Evolutionary conservation across 1,140 invertebrate genomes (phyloP).

Genomic region (Rhyacophila brunnea): DNA sequence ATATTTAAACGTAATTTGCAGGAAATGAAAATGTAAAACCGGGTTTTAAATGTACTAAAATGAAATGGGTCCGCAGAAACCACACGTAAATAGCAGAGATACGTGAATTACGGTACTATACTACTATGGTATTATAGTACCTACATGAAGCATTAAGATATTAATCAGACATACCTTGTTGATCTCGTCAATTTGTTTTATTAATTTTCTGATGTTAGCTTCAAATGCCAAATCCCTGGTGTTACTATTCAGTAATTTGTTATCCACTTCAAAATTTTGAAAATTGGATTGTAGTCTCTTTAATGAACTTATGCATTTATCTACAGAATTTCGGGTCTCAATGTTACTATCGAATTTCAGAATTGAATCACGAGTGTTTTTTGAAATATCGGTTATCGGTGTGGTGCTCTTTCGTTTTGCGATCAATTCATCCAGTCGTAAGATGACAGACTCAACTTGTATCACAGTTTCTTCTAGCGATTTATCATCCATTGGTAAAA

Average conservation of each 20-base stretch:
- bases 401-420: not conserved
- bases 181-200: slow-evolving; percentile 12
- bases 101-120: too few species aligned
- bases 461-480: not conserved
- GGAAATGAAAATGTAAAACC: too few species aligned
- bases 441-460: not conserved
- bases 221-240: slow-evolving; percentile 22
- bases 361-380: too few species aligned
- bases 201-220: slow-evolving; percentile 10
- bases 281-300: slow-evolving; percentile 10
- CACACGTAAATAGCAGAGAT: too few species aligned
- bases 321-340: slow-evolving; percentile 1
- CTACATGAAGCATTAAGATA: too few species aligned
- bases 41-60: too few species aligned
- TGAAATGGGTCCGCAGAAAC: too few species aligned
- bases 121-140: too few species aligned
- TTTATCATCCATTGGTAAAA: slow-evolving; percentile 9
- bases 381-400: too few species aligned
- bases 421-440: not conserved
- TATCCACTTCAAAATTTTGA: not conserved
- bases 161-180: slow-evolving; percentile 15
- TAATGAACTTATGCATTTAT: slow-evolving; percentile 8
- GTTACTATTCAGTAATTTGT: not conserved
- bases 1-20: too few species aligned
- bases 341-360: not conserved